Percentiles rank a stretch among this genome's conserved stretches.
Evolutionary conservation across 2,113 vertebrate species (phyloP).

Genomic region (Lepus americanus): DNA sequence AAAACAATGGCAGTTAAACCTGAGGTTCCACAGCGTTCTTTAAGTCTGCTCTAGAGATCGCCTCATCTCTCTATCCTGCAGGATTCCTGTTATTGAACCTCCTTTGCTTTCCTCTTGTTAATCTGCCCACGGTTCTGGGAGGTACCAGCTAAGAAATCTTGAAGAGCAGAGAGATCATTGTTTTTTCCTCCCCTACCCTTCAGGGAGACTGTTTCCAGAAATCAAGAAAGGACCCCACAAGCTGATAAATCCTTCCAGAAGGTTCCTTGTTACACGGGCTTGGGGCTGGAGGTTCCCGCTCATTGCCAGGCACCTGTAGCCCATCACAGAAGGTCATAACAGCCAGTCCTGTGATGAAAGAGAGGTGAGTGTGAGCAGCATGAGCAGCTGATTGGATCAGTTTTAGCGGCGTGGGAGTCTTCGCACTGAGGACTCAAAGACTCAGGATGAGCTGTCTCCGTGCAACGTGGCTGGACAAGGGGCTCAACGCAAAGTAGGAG

Average conservation of each 20-base stretch:
- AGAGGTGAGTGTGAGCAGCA: no score
- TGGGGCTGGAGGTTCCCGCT: not conserved
- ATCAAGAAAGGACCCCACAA: not conserved
- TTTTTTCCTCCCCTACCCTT: not conserved
- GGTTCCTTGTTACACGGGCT: accelerated
- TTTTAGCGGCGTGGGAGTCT: no score
- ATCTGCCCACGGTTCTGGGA: not conserved
- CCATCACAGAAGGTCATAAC: no score
- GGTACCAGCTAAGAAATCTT: not conserved
- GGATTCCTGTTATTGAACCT: not conserved
- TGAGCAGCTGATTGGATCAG: no score
- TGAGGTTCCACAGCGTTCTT: not conserved
- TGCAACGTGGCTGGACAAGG: not conserved
- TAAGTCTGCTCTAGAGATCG: not conserved
- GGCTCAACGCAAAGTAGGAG: no score
- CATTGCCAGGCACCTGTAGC: no score
- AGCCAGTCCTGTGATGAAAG: not conserved
- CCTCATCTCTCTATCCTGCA: not conserved
- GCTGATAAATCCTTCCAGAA: not conserved
- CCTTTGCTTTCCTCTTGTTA: not conserved
- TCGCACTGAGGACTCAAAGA: no score
- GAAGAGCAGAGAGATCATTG: not conserved
- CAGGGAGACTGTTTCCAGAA: no score
- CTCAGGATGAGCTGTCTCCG: not conserved
- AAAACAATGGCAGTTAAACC: not conserved